Percentiles rank a stretch among this genome's conserved stretches.
Conservation (phyloP, 2,113 vertebrate genomes). For the Aphelocoma coerulescens region DNA sequence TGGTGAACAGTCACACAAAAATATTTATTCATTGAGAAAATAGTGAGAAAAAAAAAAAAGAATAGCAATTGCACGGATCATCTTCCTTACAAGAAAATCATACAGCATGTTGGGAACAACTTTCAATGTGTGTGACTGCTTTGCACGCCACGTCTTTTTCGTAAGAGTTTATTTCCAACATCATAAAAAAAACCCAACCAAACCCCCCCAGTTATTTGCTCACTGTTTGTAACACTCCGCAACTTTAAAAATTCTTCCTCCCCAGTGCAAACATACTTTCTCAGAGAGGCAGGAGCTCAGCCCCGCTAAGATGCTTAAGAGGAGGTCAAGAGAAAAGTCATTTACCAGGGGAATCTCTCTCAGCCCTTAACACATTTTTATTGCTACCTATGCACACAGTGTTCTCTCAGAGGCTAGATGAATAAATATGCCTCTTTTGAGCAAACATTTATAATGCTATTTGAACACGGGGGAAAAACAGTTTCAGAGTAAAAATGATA, state of each 20-base stretch:
- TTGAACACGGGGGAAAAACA: neutral
- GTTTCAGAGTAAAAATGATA: constrained; percentile 44
- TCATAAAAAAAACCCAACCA: neutral
- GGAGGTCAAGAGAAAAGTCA: constrained; percentile 57
- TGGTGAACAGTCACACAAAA: neutral
- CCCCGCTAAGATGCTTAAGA: constrained; percentile 29
- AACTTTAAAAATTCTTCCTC: constrained; percentile 31
- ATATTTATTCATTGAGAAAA: neutral
- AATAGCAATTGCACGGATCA: neutral
- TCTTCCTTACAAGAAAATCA: neutral
- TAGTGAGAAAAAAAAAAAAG: neutral
- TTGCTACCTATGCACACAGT: constrained; percentile 43
- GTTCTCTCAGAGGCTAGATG: constrained; percentile 18
- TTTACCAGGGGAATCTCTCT: constrained; percentile 34
- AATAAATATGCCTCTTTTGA: constrained; percentile 51
- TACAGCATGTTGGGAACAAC: neutral
- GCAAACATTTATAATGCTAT: constrained; percentile 39
- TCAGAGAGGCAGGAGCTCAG: constrained; percentile 15
- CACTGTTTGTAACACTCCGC: constrained; percentile 18
- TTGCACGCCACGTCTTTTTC: neutral
- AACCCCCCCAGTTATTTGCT: neutral
- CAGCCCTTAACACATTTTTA: constrained; percentile 39
- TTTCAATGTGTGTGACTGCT: neutral
- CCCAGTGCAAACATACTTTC: constrained; percentile 32
- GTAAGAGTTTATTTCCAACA: neutral